Percentiles rank a stretch among this genome's conserved stretches.
Evolutionary conservation across 1,140 invertebrate genomes (phyloP).

Genomic region (Brachionus koreanus): DNA sequence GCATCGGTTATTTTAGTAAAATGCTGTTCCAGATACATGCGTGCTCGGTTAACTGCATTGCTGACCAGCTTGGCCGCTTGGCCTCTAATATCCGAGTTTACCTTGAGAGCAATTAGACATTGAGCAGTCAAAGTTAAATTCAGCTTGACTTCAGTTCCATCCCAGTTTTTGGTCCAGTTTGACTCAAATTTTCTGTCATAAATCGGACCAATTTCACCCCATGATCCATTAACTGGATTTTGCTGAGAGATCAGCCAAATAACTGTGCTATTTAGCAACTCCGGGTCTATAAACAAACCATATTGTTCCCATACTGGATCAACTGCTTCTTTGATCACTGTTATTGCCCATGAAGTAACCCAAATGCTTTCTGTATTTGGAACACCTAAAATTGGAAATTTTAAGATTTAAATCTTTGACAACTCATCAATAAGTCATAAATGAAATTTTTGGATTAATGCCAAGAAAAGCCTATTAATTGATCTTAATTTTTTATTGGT

Average conservation of each 20-base stretch:
- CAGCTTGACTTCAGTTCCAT: background rate
- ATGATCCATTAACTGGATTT: constrained; percentile 53
- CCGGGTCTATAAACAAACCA: constrained; percentile 53
- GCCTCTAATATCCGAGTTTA: constrained; percentile 51
- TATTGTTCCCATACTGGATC: constrained; percentile 53
- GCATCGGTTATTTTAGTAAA: constrained; percentile 69
- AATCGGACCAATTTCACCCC: constrained; percentile 47
- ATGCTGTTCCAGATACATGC: constrained; percentile 78
- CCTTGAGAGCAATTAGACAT: constrained; percentile 45
- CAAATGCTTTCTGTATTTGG: constrained; percentile 40
- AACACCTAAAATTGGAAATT: no score
- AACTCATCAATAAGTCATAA: no score
- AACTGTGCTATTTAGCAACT: constrained; percentile 52
- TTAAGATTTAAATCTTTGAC: no score
- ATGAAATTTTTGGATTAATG: no score
- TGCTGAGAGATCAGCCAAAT: constrained; percentile 52
- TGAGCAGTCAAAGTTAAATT: constrained; percentile 44
- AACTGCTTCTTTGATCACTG: constrained; percentile 51
- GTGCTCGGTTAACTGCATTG: constrained; percentile 61
- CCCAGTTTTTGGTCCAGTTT: background rate
- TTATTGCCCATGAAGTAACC: constrained; percentile 56
- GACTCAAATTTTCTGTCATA: constrained; percentile 53
- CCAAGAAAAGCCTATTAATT: no score
- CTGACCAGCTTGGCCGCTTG: constrained; percentile 44
- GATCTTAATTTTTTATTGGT: no score